Evolutionary conservation across 1,140 invertebrate species (phyloP).

Genomic region (Meloidogyne chitwoodi): DNA sequence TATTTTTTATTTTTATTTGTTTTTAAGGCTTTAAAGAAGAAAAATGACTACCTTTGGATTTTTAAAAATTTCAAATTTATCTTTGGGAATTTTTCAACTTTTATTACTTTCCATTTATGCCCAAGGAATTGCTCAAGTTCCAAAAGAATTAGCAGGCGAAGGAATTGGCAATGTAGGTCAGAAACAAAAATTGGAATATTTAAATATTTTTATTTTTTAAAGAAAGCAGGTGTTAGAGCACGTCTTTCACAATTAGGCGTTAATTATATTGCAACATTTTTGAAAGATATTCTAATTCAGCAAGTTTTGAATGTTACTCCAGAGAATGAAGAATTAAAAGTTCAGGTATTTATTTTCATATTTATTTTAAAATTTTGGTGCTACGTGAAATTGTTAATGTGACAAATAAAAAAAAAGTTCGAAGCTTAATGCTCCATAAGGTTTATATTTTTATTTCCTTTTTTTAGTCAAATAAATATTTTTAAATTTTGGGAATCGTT

Average conservation of each 20-base stretch:
- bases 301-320: slow-evolving; percentile 31
- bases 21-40: neutral
- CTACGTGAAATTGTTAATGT: too few relatives aligned
- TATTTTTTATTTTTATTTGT: neutral
- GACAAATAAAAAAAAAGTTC: neutral
- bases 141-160: slow-evolving; percentile 16
- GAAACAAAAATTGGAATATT: neutral
- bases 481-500: too few relatives aligned
- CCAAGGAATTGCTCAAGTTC: neutral
- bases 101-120: neutral
- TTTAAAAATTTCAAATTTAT: neutral
- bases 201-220: slow-evolving; percentile 19
- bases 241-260: slow-evolving; percentile 38
- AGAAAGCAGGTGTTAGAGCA: slow-evolving; percentile 41
- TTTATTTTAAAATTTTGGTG: neutral
- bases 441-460: too few relatives aligned
- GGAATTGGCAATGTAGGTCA: slow-evolving; percentile 17
- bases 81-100: neutral
- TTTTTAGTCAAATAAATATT: too few relatives aligned
- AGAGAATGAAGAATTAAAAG: neutral
- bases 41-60: neutral
- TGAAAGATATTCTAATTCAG: slow-evolving; percentile 30
- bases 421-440: too few relatives aligned
- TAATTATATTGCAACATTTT: slow-evolving; percentile 37
- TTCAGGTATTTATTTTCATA: neutral